These are phyloP conservation scores for Microtus agrestis DNA, from an alignment of 2,797 vertebrate genomes.

Conservation along the genomic window DNA sequence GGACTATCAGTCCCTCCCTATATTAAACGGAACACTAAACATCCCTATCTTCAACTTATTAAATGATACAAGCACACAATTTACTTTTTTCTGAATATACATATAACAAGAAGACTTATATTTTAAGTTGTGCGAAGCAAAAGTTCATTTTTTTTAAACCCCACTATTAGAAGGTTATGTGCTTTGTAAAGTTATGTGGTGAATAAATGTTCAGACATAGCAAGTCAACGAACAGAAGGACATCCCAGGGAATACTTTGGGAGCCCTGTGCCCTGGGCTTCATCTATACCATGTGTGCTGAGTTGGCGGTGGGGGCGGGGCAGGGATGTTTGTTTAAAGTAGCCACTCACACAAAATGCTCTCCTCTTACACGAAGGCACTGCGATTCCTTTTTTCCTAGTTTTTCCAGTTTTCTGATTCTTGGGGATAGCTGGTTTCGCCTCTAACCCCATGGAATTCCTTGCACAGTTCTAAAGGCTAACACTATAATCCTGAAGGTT, in stretches of 20 bases:
- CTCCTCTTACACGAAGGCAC: neutral
- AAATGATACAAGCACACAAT: neutral
- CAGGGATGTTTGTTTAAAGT: neutral
- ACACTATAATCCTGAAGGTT: slow-evolving; percentile 28
- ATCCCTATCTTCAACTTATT: slow-evolving; percentile 7
- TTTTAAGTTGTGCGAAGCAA: slow-evolving; percentile 27
- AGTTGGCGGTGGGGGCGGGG: neutral
- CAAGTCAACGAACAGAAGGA: neutral
- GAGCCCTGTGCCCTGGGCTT: neutral
- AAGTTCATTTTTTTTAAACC: neutral
- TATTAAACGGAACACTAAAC: slow-evolving; percentile 51
- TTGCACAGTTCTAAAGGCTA: slow-evolving; percentile 1
- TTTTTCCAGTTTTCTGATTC: slow-evolving; percentile 15
- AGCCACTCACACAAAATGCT: neutral
- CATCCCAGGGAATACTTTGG: neutral
- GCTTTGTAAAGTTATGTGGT: slow-evolving; percentile 1
- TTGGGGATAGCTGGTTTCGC: neutral
- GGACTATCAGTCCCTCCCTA: neutral
- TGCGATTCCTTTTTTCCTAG: neutral
- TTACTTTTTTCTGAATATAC: neutral
- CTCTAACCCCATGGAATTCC: neutral
- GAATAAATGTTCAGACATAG: neutral
- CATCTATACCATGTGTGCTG: no score
- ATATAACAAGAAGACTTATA: neutral
- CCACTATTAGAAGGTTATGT: neutral